Conservation (phyloP, 2,888 invertebrate genomes). For the Tetropium fuscum region DNA sequence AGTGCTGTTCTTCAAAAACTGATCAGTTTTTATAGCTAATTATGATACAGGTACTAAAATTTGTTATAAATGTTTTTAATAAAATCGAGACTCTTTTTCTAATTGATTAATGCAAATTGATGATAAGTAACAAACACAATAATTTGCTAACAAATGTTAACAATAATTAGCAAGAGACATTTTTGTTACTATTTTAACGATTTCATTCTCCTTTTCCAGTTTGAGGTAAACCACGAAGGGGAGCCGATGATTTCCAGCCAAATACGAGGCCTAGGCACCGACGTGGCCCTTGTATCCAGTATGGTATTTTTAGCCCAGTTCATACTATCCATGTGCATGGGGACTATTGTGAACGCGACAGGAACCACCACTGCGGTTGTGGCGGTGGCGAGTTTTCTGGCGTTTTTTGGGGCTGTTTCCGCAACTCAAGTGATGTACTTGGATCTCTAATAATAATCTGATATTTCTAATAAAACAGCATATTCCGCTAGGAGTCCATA, state of each 20-base stretch:
- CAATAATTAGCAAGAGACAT: no score
- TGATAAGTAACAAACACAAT: not conserved
- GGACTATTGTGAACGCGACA: conserved; percentile 81
- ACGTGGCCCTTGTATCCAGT: conserved; percentile 93
- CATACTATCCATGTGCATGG: conserved; percentile 87
- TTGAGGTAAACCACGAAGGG: conserved; percentile 71
- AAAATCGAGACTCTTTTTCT: no score
- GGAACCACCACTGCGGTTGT: conserved; percentile 93
- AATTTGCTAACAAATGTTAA: no score
- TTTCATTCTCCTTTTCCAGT: conserved; percentile 64
- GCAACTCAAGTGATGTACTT: conserved; percentile 92
- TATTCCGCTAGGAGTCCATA: no score
- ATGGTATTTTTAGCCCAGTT: conserved; percentile 97
- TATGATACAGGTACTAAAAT: no score
- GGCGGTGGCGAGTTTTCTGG: conserved; percentile 84
- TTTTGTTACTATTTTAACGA: not conserved
- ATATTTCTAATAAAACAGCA: no score
- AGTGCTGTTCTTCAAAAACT: conserved; percentile 60
- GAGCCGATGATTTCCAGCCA: conserved; percentile 70
- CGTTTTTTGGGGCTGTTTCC: conserved; percentile 85
- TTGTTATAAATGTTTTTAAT: no score
- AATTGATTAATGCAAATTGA: no score
- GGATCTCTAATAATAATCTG: conserved; percentile 75
- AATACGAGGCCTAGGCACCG: conserved; percentile 93
- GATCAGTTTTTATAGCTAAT: no score